Base-by-base conservation (phyloP, 2,888 invertebrate genomes). In the Ophraella communa region DNA sequence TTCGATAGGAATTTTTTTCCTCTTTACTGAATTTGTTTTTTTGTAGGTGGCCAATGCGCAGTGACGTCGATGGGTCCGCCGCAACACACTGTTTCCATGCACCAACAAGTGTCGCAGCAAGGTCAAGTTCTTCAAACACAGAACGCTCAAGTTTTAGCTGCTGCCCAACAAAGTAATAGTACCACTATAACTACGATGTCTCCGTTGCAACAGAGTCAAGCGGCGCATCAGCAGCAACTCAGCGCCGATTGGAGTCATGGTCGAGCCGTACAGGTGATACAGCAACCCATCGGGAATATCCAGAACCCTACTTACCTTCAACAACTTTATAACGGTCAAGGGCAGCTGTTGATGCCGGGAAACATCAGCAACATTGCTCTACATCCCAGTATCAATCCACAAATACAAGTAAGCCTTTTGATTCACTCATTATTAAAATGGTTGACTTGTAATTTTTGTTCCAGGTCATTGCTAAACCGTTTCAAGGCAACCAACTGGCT, bases 401-500 rank as follows among this genome's bases (percentile, higher is more conserved):
- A 91, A 68, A 91, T 93, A 76, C 92, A 92, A 86, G 89, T 88
- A 74, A 73, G 3, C 42, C 8, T 39, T 35, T 1, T 11, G 21
- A 4, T 17, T 14, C n/a, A 1, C n/a, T 14, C 14, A 3, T 35
- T 4, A n/a, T 14, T 35, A n/a, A 35, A n/a, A n/a, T 39, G 5
- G 7, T 4, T 39, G n/a, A 5, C 17, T 2, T 39, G n/a, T 7
- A 17, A 39, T 35, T 35, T n/a, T 35, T 8, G 18, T 68, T 72
- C 8, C 55, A 93, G 88, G 91, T 94, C 63, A 93, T 94, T 68
- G 88, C 94, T 23, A 95, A 95, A 78, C 91, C 93, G 3, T 94
- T 94, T 80, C 93, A 93, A 80, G 89, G 92, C 49, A 90, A 89
- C 73, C 90, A 91, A 71, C 81, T 91, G 54, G 86, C 87, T 2